Base-by-base conservation (phyloP, 1,140 invertebrate species). In the honey bee (Apis mellifera) region DNA sequence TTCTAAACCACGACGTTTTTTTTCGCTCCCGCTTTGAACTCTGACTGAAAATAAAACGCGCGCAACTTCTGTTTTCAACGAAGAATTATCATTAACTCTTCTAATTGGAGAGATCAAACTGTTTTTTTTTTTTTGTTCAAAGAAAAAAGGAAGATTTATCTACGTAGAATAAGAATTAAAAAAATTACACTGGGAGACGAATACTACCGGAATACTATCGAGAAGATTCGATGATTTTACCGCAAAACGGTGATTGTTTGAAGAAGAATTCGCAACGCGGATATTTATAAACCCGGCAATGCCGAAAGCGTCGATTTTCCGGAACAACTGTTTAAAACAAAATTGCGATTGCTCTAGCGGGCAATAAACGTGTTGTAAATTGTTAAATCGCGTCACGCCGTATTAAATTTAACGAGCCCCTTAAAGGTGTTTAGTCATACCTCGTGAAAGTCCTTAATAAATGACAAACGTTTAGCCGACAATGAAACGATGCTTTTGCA, bases 301-400 rank as follows among this genome's bases (percentile, higher is more conserved):
- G 48, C 26, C 65, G 17, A 57, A 26, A n/a, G 15, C n/a, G 59
- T 19, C 57, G 60, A 9, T 50, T 62, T 73, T 55, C 5, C 1
- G 19, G 42, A 32, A 48, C 59, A 73, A 26, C 78, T 64, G 78
- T 74, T 72, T 32, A 48, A 74, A 64, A 48, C 50, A 23, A 50
- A 78, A 66, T 60, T 78, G 52, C 21, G 50, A 72, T 64, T 26
- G 23, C 48, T 64, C 15, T 23, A 23, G 23, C 69, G 17, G 21
- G 50, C 50, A 42, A 72, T 62, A 64, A 72, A 72, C n/a, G 32
- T 55, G 21, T 26, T 71, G 66, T 48, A 62, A 72, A 72, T 62
- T 62, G 21, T 21, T 26, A 55, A 72, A 72, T 79, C 68, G 68
- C 23, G 77, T 72, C 64, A 50, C 57, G 77, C 19, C 57, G 8